Evolutionary conservation across 1,140 invertebrate genomes (phyloP).

Genomic region (Drosophila serrata): DNA sequence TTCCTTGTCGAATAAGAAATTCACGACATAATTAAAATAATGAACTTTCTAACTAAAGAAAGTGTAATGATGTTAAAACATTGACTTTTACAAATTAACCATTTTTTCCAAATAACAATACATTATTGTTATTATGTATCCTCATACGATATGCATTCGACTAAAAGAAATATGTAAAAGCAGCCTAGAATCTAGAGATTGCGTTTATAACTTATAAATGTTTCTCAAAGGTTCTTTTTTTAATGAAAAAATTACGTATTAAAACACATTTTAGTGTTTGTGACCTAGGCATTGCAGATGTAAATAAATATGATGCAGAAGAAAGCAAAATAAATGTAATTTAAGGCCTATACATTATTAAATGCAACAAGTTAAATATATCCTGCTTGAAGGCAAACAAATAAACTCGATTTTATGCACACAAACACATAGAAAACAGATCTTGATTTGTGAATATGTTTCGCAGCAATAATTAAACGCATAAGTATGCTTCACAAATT

Average conservation of each 20-base stretch:
- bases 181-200: no score
- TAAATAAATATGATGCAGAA: neutral
- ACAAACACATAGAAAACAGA: neutral
- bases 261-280: neutral
- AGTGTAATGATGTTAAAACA: no score
- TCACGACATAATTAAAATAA: neutral
- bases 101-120: no score
- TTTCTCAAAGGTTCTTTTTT: no score
- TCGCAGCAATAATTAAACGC: constrained; percentile 5
- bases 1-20: neutral
- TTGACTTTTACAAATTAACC: no score
- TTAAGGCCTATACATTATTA: no score
- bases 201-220: no score
- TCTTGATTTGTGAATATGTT: neutral
- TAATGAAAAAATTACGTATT: no score
- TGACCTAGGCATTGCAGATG: neutral
- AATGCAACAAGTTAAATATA: neutral
- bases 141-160: no score
- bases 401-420: neutral
- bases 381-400: neutral
- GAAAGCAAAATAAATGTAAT: neutral
- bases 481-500: constrained; percentile 54
- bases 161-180: no score
- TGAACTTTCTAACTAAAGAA: neutral
- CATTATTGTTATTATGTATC: no score